Evolutionary conservation across 2,113 vertebrate genomes (phyloP).

Genomic region (Osmerus mordax): DNA sequence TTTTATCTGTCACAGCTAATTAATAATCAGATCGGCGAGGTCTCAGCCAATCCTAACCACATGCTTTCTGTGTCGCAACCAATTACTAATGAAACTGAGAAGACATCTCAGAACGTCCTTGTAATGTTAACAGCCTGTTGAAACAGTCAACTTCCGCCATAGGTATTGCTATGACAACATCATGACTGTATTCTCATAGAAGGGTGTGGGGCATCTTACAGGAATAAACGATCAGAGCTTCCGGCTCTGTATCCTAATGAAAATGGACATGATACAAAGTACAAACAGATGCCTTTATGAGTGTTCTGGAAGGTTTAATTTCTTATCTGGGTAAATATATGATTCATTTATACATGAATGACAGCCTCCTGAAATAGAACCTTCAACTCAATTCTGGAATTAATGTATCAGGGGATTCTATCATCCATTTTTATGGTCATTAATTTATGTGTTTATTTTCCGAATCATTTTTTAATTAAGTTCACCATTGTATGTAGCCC

Average conservation of each 20-base stretch:
- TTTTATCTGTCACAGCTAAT: constrained; percentile 24
- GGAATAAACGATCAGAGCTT: constrained; percentile 35
- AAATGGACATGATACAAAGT: constrained; percentile 45
- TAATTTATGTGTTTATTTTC: constrained; percentile 30
- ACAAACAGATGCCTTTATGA: constrained; percentile 39
- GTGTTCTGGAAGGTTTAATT: constrained; percentile 54
- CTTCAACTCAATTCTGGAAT: constrained; percentile 20
- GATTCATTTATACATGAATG: constrained; percentile 52
- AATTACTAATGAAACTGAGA: constrained; percentile 30
- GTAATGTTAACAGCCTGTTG: not conserved
- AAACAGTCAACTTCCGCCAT: not conserved
- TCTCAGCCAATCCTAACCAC: constrained; percentile 11
- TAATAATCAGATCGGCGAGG: constrained; percentile 37
- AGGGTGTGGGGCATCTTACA: no score
- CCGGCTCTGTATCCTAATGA: constrained; percentile 56
- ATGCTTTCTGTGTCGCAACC: constrained; percentile 28
- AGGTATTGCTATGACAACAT: no score
- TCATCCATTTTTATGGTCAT: constrained; percentile 44
- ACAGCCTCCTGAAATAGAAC: constrained; percentile 53
- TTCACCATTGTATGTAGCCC: constrained; percentile 27
- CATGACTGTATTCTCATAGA: no score
- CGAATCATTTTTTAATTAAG: constrained; percentile 41
- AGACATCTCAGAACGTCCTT: not conserved
- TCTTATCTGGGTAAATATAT: constrained; percentile 49
- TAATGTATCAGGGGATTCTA: constrained; percentile 47